These are phyloP conservation scores for Phyllostomus hastatus DNA, from an alignment of 2,113 vertebrate species.

Conservation along the genomic window DNA sequence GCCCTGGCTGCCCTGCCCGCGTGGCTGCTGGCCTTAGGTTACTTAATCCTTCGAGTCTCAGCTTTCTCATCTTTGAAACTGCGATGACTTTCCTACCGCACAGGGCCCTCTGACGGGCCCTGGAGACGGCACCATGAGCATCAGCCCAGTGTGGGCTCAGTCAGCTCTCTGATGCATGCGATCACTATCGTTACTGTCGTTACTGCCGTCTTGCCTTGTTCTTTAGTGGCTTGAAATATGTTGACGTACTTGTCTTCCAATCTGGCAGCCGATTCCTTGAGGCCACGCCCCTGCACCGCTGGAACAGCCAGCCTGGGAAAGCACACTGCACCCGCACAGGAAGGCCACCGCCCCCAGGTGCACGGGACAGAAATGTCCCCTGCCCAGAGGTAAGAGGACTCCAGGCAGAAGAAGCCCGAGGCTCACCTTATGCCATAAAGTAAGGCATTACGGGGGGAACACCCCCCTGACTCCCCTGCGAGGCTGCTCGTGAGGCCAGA, in stretches of 20 bases:
- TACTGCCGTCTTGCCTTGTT: not conserved
- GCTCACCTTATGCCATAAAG: not conserved
- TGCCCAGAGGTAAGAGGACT: not conserved
- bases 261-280: not conserved
- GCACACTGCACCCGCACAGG: accelerated
- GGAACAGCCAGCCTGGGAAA: too few species aligned
- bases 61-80: not conserved
- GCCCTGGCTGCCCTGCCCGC: accelerated
- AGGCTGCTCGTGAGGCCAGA: not conserved
- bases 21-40: not conserved
- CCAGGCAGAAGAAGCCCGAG: not conserved
- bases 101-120: accelerated
- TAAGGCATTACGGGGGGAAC: not conserved
- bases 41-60: not conserved
- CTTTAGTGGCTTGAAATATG: not conserved
- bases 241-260: not conserved
- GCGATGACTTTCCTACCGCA: not conserved
- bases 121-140: not conserved
- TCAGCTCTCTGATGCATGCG: not conserved
- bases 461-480: not conserved
- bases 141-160: not conserved
- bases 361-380: not conserved
- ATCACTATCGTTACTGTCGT: accelerated
- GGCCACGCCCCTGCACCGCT: not conserved
- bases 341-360: not conserved